Conservation (phyloP, 2,797 vertebrate genomes). For the Heliangelus exortis region DNA sequence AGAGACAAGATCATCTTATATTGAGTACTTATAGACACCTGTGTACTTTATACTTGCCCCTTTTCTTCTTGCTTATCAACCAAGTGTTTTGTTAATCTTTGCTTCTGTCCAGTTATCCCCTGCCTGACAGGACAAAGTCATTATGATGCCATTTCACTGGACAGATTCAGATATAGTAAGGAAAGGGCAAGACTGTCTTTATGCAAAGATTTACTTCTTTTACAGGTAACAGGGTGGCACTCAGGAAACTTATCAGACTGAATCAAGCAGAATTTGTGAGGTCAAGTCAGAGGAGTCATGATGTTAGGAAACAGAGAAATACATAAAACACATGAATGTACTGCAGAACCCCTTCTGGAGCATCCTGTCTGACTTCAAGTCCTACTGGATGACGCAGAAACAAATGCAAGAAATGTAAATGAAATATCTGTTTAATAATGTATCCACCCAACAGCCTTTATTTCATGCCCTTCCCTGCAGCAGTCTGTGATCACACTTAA, state of each 20-base stretch:
- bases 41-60: background rate
- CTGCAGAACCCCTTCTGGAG: background rate
- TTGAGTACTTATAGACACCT: background rate
- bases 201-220: background rate
- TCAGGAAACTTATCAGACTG: background rate
- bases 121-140: background rate
- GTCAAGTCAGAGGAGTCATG: background rate
- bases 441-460: background rate
- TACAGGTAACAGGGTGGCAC: background rate
- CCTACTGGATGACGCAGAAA: background rate
- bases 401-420: background rate
- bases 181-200: background rate
- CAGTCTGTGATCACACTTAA: background rate
- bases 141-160: background rate
- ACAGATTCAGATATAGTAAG: background rate
- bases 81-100: background rate
- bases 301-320: background rate
- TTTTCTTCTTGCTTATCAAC: background rate
- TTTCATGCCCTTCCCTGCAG: background rate
- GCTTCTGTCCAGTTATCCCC: background rate
- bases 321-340: background rate
- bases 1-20: background rate
- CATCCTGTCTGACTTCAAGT: background rate
- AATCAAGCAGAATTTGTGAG: background rate
- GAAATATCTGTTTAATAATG: background rate